phyloP scores from a whole-genome alignment of 2,113 vertebrate genomes.

The Cyprinus carpio region DNA sequence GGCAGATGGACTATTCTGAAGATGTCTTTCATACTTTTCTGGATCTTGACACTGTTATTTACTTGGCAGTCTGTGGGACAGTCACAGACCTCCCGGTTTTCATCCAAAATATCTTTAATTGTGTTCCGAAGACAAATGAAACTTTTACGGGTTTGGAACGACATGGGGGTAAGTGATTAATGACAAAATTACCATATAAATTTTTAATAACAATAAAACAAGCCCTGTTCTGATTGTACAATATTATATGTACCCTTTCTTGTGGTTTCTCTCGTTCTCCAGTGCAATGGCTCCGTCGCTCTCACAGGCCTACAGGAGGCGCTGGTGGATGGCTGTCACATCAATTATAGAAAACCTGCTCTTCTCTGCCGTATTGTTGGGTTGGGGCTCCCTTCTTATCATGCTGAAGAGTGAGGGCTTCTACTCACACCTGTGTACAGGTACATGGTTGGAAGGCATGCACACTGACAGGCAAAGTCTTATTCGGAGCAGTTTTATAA shows the following conservation, averaged over 20 bases:
- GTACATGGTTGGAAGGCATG: conserved; percentile 47
- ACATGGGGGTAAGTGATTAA: too few relatives aligned
- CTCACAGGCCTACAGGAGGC: conserved; percentile 78
- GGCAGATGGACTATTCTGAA: too few relatives aligned
- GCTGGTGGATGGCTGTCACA: conserved; percentile 86
- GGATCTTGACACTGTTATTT: too few relatives aligned
- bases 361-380: conserved; percentile 85
- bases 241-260: background rate
- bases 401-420: conserved; percentile 89
- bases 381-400: conserved; percentile 87
- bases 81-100: too few relatives aligned
- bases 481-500: background rate
- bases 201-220: too few relatives aligned
- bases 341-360: conserved; percentile 85
- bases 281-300: conserved; percentile 73
- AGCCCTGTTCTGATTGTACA: background rate
- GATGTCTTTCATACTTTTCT: too few relatives aligned
- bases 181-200: too few relatives aligned
- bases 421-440: conserved; percentile 81
- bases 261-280: background rate
- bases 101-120: too few relatives aligned
- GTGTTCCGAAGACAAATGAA: too few relatives aligned
- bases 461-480: background rate
- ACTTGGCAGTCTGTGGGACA: too few relatives aligned
- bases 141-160: too few relatives aligned